Evolutionary conservation across 2,888 invertebrate species (phyloP), one percentile per base, ranked within the genome.

Genomic region (Bombylius major): DNA sequence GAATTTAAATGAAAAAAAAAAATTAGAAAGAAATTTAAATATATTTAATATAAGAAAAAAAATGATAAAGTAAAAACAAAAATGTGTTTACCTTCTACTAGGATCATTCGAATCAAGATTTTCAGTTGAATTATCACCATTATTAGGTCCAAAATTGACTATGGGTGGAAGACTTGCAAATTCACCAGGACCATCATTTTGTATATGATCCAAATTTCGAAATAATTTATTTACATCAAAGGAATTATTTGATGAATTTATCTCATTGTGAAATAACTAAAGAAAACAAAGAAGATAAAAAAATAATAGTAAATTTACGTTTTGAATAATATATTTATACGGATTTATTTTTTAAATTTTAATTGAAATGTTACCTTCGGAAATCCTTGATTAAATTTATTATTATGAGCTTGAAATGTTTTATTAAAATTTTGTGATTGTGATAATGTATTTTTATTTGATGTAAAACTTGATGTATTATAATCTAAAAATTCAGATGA

Each of bases 121-220:
- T 51, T 59, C 56, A 47, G 23, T 50, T 4, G 31, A 48, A 42
- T 56, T 55, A 47, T 53, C 57, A 52, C 57, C 58, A 42, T 45
- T 55, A 14, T 58, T 57, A 14, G 67, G 68, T 61, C 70, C 60
- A 57, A 72, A 66, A 59, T 83, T 81, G 50, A 84, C 82, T 56
- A 81, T 82, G 0, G 87, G 84, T 34, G 88, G 88, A 59, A 88
- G 70, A 68, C 88, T 88, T 50, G 86, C 79, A 64, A 77, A 81
- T 62, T 81, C 82, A 61, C 71, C 70, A n/a, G 66, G 65, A 33
- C 66, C 67, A 59, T 70, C 70, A 51, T 67, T 65, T 65, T 66
- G 44, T 59, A 60, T 53, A 65, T 63, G 54, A 61, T 60, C 56
- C n/a, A 55, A 51, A 49, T 55, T 57, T 58, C 56, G 58, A 57